Evolutionary conservation across 2,888 invertebrate species (phyloP).

Genomic region (Dascillus cervinus): DNA sequence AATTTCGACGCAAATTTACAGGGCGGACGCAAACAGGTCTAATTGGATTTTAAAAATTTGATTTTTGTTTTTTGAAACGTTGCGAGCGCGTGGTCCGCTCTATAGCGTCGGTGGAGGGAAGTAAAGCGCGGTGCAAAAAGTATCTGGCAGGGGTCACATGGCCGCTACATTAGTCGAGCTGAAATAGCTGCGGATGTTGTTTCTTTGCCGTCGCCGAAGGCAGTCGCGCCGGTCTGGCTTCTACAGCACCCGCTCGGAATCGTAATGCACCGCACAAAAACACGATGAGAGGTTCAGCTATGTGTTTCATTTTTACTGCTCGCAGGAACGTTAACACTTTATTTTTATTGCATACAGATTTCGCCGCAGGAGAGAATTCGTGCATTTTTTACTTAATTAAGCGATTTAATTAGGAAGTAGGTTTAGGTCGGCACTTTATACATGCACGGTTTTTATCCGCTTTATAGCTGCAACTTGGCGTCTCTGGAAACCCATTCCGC

Average conservation of each 20-base stretch:
- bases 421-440: too few relatives aligned
- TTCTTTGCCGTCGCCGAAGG: constrained; percentile 34
- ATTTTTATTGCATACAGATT: too few relatives aligned
- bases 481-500: constrained; percentile 26
- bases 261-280: constrained; percentile 30
- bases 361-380: too few relatives aligned
- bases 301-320: constrained; percentile 22
- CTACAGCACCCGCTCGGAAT: constrained; percentile 31
- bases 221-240: constrained; percentile 34
- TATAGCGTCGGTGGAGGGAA: constrained; percentile 17
- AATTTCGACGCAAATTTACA: too few relatives aligned
- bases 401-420: too few relatives aligned
- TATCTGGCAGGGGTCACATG: constrained; percentile 33
- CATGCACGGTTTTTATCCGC: constrained; percentile 13
- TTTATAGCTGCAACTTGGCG: constrained; percentile 20
- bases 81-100: constrained; percentile 14
- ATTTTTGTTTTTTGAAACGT: too few relatives aligned
- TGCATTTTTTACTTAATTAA: too few relatives aligned
- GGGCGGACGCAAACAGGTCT: too few relatives aligned
- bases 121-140: constrained; percentile 28
- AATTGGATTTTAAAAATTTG: too few relatives aligned
- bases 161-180: constrained; percentile 31
- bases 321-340: not conserved
- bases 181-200: constrained; percentile 32
- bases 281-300: constrained; percentile 28